phyloP scores from a whole-genome alignment of 2,113 vertebrate species.

The Lota lota region DNA sequence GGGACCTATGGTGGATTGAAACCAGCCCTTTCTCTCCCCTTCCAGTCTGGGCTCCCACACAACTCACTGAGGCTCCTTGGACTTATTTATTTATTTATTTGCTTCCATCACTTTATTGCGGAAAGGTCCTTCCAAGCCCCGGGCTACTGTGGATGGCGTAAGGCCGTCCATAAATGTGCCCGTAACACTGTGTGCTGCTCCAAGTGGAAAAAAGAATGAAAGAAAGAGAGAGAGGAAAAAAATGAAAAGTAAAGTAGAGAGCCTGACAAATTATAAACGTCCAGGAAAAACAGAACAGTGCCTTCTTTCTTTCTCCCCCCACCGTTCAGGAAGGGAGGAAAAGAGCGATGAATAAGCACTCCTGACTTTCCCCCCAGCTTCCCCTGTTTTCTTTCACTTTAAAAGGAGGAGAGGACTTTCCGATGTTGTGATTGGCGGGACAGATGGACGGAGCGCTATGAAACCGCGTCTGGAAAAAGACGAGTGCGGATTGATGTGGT shows the following conservation, averaged over 20 bases:
- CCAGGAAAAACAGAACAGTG: conserved; percentile 35
- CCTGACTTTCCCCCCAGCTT: conserved; percentile 15
- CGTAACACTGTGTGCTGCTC: conserved; percentile 18
- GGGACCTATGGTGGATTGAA: conserved; percentile 27
- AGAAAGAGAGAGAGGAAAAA: conserved; percentile 9
- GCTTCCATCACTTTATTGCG: conserved; percentile 16
- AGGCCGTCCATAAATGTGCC: conserved; percentile 32
- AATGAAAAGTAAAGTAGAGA: conserved; percentile 3
- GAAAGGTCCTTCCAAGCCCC: conserved; percentile 30
- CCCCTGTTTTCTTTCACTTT: neutral
- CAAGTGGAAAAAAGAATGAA: conserved; percentile 7
- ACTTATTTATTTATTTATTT: conserved; percentile 21
- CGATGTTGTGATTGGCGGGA: conserved; percentile 24
- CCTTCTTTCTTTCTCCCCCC: conserved; percentile 20
- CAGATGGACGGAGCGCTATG: conserved; percentile 4
- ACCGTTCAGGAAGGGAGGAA: conserved; percentile 12
- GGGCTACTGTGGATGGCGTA: conserved; percentile 25
- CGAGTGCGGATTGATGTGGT: neutral
- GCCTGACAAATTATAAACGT: conserved; percentile 29
- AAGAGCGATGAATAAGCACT: conserved; percentile 30
- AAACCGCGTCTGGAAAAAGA: conserved; percentile 20
- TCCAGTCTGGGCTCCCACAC: conserved; percentile 9
- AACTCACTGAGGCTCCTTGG: conserved; percentile 13
- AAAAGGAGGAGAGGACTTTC: conserved; percentile 14
- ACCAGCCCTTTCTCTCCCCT: conserved; percentile 22